phyloP scores from a whole-genome alignment of 2,888 invertebrate genomes.

The Anarsia innoxiella region DNA sequence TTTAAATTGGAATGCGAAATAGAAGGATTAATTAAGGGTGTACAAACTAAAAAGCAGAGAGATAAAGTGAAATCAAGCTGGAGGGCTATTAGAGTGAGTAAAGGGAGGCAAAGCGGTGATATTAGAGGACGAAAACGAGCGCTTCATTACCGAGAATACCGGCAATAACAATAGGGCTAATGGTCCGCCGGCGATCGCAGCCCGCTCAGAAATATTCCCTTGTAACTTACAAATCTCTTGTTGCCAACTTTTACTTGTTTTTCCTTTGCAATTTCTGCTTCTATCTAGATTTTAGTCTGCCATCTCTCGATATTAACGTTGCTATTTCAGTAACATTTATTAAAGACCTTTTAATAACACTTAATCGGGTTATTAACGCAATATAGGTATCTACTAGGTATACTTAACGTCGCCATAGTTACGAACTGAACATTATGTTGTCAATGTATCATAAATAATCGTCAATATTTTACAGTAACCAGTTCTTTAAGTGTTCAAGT shows the following conservation, averaged over 20 bases:
- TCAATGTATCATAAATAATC: too few species aligned
- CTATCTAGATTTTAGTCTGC: not conserved
- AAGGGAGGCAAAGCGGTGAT: slow-evolving; percentile 57
- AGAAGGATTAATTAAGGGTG: slow-evolving; percentile 53
- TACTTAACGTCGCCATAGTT: too few species aligned
- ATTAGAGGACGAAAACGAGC: slow-evolving; percentile 69
- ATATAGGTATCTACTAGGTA: too few species aligned
- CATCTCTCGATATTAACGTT: not conserved
- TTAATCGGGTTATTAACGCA: too few species aligned
- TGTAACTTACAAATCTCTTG: slow-evolving; percentile 39
- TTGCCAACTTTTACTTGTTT: slow-evolving; percentile 21
- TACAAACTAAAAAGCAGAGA: slow-evolving; percentile 42
- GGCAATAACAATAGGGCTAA: slow-evolving; percentile 73
- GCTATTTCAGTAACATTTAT: not conserved
- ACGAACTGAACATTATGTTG: too few species aligned
- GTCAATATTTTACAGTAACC: too few species aligned
- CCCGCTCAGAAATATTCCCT: slow-evolving; percentile 52
- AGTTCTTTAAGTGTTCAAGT: too few species aligned
- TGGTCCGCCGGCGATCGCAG: slow-evolving; percentile 57
- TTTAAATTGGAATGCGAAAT: slow-evolving; percentile 33
- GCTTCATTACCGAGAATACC: slow-evolving; percentile 67
- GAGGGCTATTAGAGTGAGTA: slow-evolving; percentile 51
- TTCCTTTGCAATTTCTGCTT: slow-evolving; percentile 3
- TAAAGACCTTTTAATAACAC: too few species aligned
- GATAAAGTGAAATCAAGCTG: slow-evolving; percentile 56